Base-by-base conservation (phyloP, 2,888 invertebrate genomes). In the Anthoptus insignis region DNA sequence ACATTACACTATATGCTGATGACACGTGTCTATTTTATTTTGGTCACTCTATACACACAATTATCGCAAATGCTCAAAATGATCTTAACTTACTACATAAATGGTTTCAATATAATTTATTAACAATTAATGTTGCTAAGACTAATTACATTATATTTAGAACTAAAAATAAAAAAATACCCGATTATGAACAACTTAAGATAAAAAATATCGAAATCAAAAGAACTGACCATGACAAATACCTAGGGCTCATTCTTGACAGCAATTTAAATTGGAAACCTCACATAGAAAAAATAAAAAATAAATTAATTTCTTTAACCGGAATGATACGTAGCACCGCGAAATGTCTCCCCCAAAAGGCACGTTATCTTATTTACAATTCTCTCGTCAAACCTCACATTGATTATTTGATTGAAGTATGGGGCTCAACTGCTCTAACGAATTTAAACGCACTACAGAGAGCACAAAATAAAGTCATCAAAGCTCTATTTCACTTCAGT, bases 381-480 rank as follows among this genome's bases (percentile, higher is more conserved):
- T 14, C 42, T 6, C 19, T 42, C 16, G 19, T 42, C 68, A 68
- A 69, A 66, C 49, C 53, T 47, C n/a, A 54, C 11, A 32, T 32
- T 7, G 32, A 32, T 32, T 32, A 32, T 32, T 11, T 32, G 11
- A 32, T 32, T 7, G 32, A 32, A 32, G 11, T 32, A 9, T 32
- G 32, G 32, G 32, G 32, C 32, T 7, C 9, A 11, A 11, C 32
- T 2, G 32, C 32, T 11, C 6, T 2, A 11, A 32, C 32, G 2
- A 32, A 32, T 32, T 11, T 32, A 32, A 32, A 32, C 11, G 11
- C 32, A 32, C 11, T 32, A 11, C 32, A 27, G 7, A 27, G 27
- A 27, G 27, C 27, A 5, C 27, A 27, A 27, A 27, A 27, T 27
- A 27, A 27, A 32, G 32, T 32, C 32, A 11, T 32, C 9, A 32